Base-by-base conservation (phyloP, 2,113 vertebrate species). In the Megaceryle torquata region DNA sequence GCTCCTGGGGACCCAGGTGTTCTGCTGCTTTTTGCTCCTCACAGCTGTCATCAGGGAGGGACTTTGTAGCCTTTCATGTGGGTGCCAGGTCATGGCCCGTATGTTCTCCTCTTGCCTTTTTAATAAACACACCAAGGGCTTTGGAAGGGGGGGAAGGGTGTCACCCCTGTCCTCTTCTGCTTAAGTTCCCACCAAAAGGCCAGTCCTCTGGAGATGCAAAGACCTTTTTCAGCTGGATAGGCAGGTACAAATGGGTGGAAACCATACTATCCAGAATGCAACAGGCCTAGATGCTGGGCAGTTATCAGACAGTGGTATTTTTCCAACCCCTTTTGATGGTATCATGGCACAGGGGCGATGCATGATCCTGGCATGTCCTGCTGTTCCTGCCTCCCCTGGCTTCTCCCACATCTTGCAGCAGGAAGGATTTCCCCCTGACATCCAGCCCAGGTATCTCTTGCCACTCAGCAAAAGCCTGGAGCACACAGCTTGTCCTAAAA, bases 391-490 rank as follows among this genome's bases (percentile, higher is more conserved):
- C 39, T 69, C 35, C 61, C 65, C 44, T n/a, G 7, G 7, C 5
- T 72, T 82, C 54, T 79, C 79, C 51, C 21, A 26, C 29, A 24
- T 15, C 67, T 57, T 9, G 2, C 37, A 67, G 39, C 61, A 71
- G n/a, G 76, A 33, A 51, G 25, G 41, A 13, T 33, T 91, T 39
- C 89, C 43, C 20, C 43, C 61, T 33, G n/a, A 33, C 19, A 16
- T 2, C 22, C 70, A 88, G 18, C 37, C 50, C 39, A 22, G 69
- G 51, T 22, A 56, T 9, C 88, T 60, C 61, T 24, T 24, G 11
- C 6, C 33, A 41, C 57, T 57, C 22, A 26, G 20, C 19, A 21
- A 5, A 3, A 0, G 0, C 21, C 37, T 50, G 68, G n/a, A 80
- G 57, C 26, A 59, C 43, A 31, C 1, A 1, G 10, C 35, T 43